Percentiles rank a stretch among this genome's conserved stretches.
These are phyloP conservation scores for Clarias magur DNA, from an alignment of 2,113 vertebrate species.

Conservation along the genomic window DNA sequence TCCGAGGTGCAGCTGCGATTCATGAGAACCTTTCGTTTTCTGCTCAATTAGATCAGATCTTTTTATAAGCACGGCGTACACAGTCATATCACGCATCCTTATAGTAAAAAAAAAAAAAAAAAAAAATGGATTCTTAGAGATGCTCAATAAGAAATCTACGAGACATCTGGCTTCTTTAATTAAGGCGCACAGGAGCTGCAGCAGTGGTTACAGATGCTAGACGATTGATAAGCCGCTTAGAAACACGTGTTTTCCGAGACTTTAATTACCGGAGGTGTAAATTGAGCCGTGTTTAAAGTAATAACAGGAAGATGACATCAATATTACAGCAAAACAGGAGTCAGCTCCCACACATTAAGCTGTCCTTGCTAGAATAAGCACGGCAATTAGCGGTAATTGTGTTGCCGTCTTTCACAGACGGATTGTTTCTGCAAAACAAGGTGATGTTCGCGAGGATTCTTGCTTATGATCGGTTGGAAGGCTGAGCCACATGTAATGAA, in stretches of 20 bases:
- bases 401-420: conserved; percentile 21
- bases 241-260: conserved; percentile 33
- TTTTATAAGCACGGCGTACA: background rate
- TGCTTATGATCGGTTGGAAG: background rate
- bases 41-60: conserved; percentile 19
- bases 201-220: conserved; percentile 41
- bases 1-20: conserved; percentile 26
- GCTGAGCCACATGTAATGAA: background rate
- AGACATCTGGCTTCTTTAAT: conserved; percentile 49
- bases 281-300: conserved; percentile 50
- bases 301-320: conserved; percentile 45
- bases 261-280: conserved; percentile 53
- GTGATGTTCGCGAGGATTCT: background rate
- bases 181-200: conserved; percentile 29
- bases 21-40: conserved; percentile 7
- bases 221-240: conserved; percentile 28
- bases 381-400: conserved; percentile 39
- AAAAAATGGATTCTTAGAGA: background rate
- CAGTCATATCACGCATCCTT: background rate
- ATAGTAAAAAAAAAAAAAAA: background rate
- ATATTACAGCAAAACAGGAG: conserved; percentile 43
- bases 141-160: conserved; percentile 23
- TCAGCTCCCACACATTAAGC: conserved; percentile 41
- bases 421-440: conserved; percentile 17
- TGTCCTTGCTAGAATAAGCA: conserved; percentile 15